phyloP scores from a whole-genome alignment of 2,888 invertebrate genomes.

The Xylophagus ater region DNA sequence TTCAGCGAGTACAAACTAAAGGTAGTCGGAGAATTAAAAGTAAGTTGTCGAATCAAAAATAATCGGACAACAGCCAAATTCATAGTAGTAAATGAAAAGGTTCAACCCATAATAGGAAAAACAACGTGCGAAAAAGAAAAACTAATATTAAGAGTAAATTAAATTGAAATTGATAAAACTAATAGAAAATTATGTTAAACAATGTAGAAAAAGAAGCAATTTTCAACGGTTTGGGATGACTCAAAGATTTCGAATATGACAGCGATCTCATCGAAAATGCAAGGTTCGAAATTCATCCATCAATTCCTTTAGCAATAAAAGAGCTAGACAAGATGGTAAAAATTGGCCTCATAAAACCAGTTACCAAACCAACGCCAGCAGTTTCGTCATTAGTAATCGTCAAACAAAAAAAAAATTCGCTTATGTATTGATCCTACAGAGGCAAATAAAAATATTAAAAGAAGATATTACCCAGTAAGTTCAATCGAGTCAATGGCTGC shows the following conservation, averaged over 20 bases:
- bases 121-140: too few relatives aligned
- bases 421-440: neutral
- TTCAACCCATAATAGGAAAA: too few relatives aligned
- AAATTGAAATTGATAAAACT: too few relatives aligned
- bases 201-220: too few relatives aligned
- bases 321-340: neutral
- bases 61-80: too few relatives aligned
- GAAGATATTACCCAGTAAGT: conserved; percentile 1
- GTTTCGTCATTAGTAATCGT: conserved; percentile 7
- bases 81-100: too few relatives aligned
- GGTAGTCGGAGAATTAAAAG: too few relatives aligned
- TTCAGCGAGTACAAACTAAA: too few relatives aligned
- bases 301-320: conserved; percentile 16
- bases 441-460: neutral
- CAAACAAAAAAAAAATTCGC: too few relatives aligned
- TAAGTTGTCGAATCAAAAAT: too few relatives aligned
- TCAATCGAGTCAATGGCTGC: neutral
- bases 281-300: conserved; percentile 14
- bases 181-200: too few relatives aligned
- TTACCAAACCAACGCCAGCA: conserved; percentile 6
- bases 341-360: conserved; percentile 4
- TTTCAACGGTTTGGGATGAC: conserved; percentile 11
- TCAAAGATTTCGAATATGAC: conserved; percentile 17
- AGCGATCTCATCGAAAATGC: conserved; percentile 15
- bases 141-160: too few relatives aligned